These are phyloP conservation scores for Erethizon dorsatum DNA, from an alignment of 2,797 vertebrate species.

Conservation along the genomic window DNA sequence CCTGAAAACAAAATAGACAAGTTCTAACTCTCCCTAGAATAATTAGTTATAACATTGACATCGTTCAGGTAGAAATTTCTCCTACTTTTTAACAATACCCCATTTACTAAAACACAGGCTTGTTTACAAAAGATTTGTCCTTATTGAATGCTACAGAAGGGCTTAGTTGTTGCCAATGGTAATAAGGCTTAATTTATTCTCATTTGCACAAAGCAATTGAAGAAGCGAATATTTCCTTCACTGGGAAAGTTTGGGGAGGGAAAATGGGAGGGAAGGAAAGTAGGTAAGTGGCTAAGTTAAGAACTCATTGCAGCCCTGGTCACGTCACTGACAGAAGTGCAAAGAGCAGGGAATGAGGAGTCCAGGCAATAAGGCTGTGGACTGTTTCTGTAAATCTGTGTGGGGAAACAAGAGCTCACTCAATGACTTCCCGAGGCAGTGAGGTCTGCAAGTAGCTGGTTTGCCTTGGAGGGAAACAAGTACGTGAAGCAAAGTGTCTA, in stretches of 20 bases:
- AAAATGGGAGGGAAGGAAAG: neutral
- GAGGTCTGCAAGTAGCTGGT: neutral
- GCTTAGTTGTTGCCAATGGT: neutral
- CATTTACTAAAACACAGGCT: neutral
- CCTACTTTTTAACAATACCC: neutral
- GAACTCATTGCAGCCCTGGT: neutral
- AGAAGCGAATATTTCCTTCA: neutral
- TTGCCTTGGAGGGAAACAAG: neutral
- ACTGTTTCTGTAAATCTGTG: neutral
- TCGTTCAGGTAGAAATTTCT: neutral
- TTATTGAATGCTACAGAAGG: neutral
- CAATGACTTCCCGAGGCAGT: neutral
- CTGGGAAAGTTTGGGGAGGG: neutral
- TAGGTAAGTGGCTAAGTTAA: neutral
- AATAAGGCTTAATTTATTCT: neutral
- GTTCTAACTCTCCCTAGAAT: neutral
- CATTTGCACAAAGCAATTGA: neutral
- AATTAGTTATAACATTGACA: neutral
- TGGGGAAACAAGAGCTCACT: fast-evolving
- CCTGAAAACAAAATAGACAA: neutral
- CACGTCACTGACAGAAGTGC: neutral
- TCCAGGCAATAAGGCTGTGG: neutral
- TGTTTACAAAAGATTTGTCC: neutral
- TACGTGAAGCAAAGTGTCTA: neutral
- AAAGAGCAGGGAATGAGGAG: neutral